Percentiles rank a stretch among this genome's conserved stretches.
Conservation (phyloP, 2,888 invertebrate species). For the Sinodicranocentrus sp. region DNA sequence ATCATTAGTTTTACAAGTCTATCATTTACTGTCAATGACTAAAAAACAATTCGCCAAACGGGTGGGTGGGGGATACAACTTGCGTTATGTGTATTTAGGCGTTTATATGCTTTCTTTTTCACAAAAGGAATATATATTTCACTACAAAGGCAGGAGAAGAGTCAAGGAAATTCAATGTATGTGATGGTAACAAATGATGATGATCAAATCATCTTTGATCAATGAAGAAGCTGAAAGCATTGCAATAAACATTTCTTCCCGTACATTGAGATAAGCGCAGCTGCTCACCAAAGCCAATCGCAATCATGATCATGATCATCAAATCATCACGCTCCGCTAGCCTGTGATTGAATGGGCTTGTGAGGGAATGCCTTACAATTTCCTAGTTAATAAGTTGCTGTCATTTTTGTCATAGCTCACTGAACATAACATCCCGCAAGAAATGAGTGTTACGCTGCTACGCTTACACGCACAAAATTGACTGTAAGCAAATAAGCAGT, state of each 20-base stretch:
- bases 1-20: slow-evolving; percentile 45
- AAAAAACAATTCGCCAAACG: no score
- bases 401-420: slow-evolving; percentile 26
- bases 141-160: no score
- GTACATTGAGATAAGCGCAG: neutral
- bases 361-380: slow-evolving; percentile 58
- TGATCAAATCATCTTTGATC: slow-evolving; percentile 38
- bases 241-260: neutral
- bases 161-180: no score
- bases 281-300: slow-evolving; percentile 28
- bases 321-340: slow-evolving; percentile 60
- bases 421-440: slow-evolving; percentile 32
- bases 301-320: slow-evolving; percentile 62
- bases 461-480: neutral
- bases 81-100: no score
- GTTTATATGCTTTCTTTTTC: no score
- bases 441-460: neutral
- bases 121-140: no score
- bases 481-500: slow-evolving; percentile 1
- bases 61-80: no score
- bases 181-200: slow-evolving; percentile 10
- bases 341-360: slow-evolving; percentile 65
- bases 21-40: slow-evolving; percentile 56
- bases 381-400: slow-evolving; percentile 62
- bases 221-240: slow-evolving; percentile 12